Evolutionary conservation across 2,113 vertebrate species (phyloP).

Genomic region (Reinhardtius hippoglossoides): DNA sequence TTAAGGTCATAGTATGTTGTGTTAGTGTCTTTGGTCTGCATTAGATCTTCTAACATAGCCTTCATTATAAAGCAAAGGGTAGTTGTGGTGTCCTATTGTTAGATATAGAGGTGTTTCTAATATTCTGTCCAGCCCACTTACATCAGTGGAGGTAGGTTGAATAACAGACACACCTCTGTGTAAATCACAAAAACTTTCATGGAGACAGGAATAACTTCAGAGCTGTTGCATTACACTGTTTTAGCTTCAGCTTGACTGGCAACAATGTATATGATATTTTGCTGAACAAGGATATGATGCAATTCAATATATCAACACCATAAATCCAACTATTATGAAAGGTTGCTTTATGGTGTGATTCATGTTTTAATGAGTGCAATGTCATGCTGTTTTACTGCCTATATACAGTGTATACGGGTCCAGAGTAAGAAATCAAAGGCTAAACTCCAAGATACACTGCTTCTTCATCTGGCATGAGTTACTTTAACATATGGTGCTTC

Average conservation of each 20-base stretch:
- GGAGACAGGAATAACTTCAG: too few relatives aligned
- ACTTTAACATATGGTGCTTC: neutral
- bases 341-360: too few relatives aligned
- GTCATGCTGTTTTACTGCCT: neutral
- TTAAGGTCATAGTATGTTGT: neutral
- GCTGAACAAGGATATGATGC: too few relatives aligned
- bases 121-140: neutral
- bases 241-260: neutral
- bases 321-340: too few relatives aligned
- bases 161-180: neutral
- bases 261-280: too few relatives aligned
- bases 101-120: neutral
- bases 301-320: too few relatives aligned
- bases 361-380: neutral
- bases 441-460: neutral
- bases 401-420: neutral
- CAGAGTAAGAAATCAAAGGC: neutral
- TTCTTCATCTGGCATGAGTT: neutral
- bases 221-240: neutral
- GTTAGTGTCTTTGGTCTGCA: neutral
- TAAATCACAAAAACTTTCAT: too few relatives aligned
- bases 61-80: too few relatives aligned
- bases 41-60: neutral
- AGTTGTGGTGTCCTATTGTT: neutral
- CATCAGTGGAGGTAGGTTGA: neutral